phyloP scores from a whole-genome alignment of 2,888 invertebrate genomes.

The Piscicola geometra region DNA sequence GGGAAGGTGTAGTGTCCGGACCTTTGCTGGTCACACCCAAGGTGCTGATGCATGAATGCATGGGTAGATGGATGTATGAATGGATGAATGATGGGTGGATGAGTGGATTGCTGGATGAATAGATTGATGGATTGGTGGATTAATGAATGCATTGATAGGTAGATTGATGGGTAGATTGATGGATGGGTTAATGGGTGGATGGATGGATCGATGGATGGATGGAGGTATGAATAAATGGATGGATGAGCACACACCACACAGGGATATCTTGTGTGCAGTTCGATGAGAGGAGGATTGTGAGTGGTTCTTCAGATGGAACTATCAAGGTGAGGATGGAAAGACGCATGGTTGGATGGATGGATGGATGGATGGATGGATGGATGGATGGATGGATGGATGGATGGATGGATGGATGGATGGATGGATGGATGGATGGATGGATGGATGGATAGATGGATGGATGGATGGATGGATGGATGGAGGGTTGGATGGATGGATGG shows the following conservation, averaged over 20 bases:
- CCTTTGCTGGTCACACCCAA: conserved; percentile 60
- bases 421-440: too few relatives aligned
- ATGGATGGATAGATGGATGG: neutral
- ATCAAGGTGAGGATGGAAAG: conserved; percentile 57
- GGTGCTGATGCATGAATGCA: conserved; percentile 47
- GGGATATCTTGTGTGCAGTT: conserved; percentile 60
- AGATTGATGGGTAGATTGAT: neutral
- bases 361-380: too few relatives aligned
- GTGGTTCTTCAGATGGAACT: conserved; percentile 60
- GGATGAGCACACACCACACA: neutral
- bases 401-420: too few relatives aligned
- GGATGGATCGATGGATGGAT: neutral
- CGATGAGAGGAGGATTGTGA: conserved; percentile 59
- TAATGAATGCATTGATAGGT: neutral
- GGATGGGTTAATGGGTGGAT: neutral
- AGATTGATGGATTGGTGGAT: neutral
- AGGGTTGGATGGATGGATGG: too few relatives aligned
- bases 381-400: too few relatives aligned
- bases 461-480: too few relatives aligned
- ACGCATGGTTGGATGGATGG: too few relatives aligned
- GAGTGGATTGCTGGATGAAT: conserved; percentile 17
- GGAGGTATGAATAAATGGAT: neutral
- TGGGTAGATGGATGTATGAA: neutral
- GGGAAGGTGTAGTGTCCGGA: conserved; percentile 59
- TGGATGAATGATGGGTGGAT: neutral